phyloP scores from a whole-genome alignment of 2,888 invertebrate species.

The Chelonus formosanus region DNA sequence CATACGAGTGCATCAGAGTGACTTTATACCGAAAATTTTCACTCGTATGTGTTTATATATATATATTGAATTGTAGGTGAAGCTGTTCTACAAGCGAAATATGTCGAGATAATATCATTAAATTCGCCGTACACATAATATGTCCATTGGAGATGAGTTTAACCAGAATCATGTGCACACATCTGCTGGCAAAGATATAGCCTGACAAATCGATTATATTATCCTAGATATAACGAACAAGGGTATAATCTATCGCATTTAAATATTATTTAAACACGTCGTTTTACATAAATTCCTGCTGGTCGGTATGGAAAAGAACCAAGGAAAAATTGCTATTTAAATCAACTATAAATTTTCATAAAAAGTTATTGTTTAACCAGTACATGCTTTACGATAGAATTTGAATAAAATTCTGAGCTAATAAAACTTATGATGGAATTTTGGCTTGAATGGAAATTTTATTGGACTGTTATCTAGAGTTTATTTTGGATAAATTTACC shows the following conservation, averaged over 20 bases:
- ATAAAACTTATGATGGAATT: no score
- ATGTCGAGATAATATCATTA: conserved; percentile 17
- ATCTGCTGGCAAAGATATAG: conserved; percentile 13
- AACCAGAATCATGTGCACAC: conserved; percentile 12
- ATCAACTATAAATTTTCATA: no score
- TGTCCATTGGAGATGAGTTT: conserved; percentile 16
- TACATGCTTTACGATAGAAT: no score
- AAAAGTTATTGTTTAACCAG: no score
- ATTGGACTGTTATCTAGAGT: no score
- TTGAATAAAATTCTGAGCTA: no score
- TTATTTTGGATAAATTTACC: no score
- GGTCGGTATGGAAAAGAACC: neutral
- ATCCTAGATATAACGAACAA: neutral
- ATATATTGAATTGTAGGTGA: neutral
- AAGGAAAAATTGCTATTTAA: neutral
- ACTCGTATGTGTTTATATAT: conserved; percentile 2
- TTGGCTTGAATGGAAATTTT: no score
- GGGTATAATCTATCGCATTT: conserved; percentile 7
- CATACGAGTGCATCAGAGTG: neutral
- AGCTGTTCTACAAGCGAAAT: conserved; percentile 7
- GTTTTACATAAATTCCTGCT: neutral
- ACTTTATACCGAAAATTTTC: no score
- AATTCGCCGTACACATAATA: conserved; percentile 15
- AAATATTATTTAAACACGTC: conserved; percentile 10
- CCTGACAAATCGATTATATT: conserved; percentile 14